Evolutionary conservation across 2,888 invertebrate species (phyloP).

Genomic region (Pycnomerus fuliginosus): DNA sequence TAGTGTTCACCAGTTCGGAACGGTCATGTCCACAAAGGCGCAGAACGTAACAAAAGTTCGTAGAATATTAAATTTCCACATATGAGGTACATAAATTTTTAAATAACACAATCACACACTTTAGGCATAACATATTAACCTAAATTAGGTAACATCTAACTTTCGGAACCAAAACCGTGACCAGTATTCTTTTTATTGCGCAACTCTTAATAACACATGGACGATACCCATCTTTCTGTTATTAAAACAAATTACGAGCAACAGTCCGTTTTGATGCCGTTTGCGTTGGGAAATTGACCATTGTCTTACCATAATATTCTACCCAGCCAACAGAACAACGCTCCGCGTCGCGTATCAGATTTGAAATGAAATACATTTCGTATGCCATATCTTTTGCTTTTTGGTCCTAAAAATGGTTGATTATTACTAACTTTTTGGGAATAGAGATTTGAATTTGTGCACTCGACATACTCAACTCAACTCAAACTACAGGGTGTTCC

Average conservation of each 20-base stretch:
- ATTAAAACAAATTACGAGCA: conserved; percentile 20
- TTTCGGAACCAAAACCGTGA: conserved; percentile 45
- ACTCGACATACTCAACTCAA: too few relatives aligned
- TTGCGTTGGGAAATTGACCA: conserved; percentile 1
- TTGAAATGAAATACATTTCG: too few relatives aligned
- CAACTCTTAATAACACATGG: conserved; percentile 38
- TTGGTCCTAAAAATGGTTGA: too few relatives aligned
- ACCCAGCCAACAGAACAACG: too few relatives aligned
- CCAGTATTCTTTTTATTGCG: conserved; percentile 38
- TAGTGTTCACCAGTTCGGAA: conserved; percentile 18
- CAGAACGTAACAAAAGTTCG: conserved; percentile 10
- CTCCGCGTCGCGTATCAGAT: too few relatives aligned
- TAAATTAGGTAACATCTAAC: conserved; percentile 48
- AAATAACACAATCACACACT: conserved; percentile 29
- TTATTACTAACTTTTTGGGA: too few relatives aligned
- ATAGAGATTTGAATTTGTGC: too few relatives aligned
- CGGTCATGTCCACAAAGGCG: conserved; percentile 11
- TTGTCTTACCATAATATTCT: too few relatives aligned
- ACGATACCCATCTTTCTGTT: conserved; percentile 37
- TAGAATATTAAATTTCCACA: conserved; percentile 13
- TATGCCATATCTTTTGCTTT: too few relatives aligned
- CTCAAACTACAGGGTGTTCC: too few relatives aligned
- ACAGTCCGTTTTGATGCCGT: neutral
- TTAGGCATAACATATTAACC: conserved; percentile 47
- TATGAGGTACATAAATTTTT: conserved; percentile 15